Evolutionary conservation across 2,113 vertebrate genomes (phyloP).

Genomic region (Prochilodus magdalenae): DNA sequence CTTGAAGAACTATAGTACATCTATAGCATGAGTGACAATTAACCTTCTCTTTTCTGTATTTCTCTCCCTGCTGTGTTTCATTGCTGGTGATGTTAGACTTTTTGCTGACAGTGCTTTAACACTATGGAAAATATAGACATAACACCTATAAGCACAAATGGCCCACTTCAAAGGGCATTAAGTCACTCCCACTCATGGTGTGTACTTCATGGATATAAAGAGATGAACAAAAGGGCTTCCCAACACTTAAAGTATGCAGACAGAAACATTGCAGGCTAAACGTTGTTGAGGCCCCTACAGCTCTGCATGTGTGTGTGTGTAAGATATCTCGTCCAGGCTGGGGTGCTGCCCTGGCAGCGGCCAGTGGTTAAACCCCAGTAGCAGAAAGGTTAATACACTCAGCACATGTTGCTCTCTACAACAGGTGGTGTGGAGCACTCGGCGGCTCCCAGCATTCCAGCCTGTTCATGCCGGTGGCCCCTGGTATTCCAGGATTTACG

Average conservation of each 20-base stretch:
- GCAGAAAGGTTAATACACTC: constrained; percentile 94
- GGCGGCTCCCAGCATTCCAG: constrained; percentile 87
- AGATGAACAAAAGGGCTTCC: background rate
- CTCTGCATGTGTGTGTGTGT: constrained; percentile 10
- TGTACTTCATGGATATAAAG: background rate
- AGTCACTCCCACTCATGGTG: background rate
- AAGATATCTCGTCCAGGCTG: constrained; percentile 24
- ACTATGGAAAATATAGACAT: background rate
- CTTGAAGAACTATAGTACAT: no score
- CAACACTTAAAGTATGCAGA: background rate
- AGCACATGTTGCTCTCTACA: constrained; percentile 91
- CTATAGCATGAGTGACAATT: no score
- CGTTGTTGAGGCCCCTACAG: background rate
- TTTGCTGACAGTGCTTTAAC: background rate
- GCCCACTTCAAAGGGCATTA: background rate
- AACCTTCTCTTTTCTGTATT: no score
- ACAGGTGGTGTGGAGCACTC: constrained; percentile 90
- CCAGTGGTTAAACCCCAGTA: constrained; percentile 85
- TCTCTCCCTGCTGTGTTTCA: no score
- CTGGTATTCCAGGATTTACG: constrained; percentile 94
- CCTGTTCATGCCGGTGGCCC: constrained; percentile 89
- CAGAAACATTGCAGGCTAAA: background rate
- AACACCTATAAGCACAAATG: background rate
- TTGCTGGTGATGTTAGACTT: background rate
- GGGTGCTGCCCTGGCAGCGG: constrained; percentile 58